Evolutionary conservation across 1,140 invertebrate species (phyloP).

Genomic region (Glossosoma conforme): DNA sequence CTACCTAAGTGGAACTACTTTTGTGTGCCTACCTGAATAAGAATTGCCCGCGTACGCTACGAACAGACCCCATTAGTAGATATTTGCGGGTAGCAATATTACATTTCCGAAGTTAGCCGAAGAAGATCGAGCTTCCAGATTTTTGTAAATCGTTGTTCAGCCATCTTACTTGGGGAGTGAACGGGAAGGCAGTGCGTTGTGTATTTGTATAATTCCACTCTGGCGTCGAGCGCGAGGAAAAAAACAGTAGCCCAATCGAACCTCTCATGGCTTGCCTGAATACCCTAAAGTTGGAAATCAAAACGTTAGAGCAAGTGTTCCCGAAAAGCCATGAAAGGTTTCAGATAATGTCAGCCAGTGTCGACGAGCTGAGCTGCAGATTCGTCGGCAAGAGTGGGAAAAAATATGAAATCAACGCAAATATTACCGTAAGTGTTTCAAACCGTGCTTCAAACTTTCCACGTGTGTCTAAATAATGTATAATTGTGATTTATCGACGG

Average conservation of each 20-base stretch:
- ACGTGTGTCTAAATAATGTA: too few species aligned
- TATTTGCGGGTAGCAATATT: too few species aligned
- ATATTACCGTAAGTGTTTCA: constrained; percentile 84
- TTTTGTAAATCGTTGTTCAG: constrained; percentile 32
- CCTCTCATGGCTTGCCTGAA: constrained; percentile 90
- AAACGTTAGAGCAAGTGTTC: constrained; percentile 91
- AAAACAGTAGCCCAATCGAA: constrained; percentile 12
- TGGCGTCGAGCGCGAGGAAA: constrained; percentile 11
- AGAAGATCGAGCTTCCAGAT: neutral
- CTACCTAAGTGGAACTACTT: too few species aligned
- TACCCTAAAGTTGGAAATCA: constrained; percentile 96
- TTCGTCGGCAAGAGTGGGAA: constrained; percentile 93
- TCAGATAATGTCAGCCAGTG: constrained; percentile 94
- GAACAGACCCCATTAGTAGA: too few species aligned
- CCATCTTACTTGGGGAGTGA: constrained; percentile 48
- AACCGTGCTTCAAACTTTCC: constrained; percentile 1
- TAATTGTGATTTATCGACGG: neutral
- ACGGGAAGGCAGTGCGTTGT: constrained; percentile 20
- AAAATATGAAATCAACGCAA: constrained; percentile 95
- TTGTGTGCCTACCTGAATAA: too few species aligned
- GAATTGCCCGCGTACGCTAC: too few species aligned
- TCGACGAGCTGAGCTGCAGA: constrained; percentile 95
- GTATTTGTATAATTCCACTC: constrained; percentile 16
- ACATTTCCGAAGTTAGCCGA: too few species aligned
- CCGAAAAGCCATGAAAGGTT: constrained; percentile 94